Evolutionary conservation across 2,888 invertebrate species (phyloP), one percentile per base, ranked within the genome.

Genomic region (Sphinx pinastri): DNA sequence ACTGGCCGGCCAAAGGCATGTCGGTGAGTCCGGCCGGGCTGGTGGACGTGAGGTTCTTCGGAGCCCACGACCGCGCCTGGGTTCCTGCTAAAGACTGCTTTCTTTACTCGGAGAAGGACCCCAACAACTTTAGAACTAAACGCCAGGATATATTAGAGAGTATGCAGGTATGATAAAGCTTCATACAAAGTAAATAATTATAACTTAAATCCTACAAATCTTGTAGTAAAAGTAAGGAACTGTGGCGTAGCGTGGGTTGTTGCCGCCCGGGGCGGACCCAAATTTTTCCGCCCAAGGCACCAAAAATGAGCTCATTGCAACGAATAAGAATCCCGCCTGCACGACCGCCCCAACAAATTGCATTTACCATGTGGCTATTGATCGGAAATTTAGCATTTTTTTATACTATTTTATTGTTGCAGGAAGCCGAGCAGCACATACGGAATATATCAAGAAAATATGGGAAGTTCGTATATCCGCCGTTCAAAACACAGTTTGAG

Each of bases 1-100:
- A 97, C 89, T 99, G 99, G 99, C 99, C 99, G 0, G 99, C 98
- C 0, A 99, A 99, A 91, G 97, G 97, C 0, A 97, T 98, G 97
- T 95, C 96, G 0, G 88, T 95, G 10, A 96, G 95, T 71, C 92
- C 94, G 31, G 89, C 95, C 11, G 96, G 96, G 0, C 90, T 95
- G 79, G 97, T 98, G 0, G 98, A 99, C 88, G 98, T 98, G 3
- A 93, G 98, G 2, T 99, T 99, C 92, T 99, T 99, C 90, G 99
- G 99, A 0, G 98, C 97, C 19, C 99, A 99, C 90, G 99, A 99
- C 89, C 95, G 98, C 70, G 98, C 98, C 8, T 98, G 98, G 98
- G 97, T 99, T 14, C 96, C 97, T 0, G 95, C 96, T 0, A 96
- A 96, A 76, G 97, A 98, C 86, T 97, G 98, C 82, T 98, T 95